Base-by-base conservation (phyloP, 2,113 vertebrate species). In the Riparia riparia region DNA sequence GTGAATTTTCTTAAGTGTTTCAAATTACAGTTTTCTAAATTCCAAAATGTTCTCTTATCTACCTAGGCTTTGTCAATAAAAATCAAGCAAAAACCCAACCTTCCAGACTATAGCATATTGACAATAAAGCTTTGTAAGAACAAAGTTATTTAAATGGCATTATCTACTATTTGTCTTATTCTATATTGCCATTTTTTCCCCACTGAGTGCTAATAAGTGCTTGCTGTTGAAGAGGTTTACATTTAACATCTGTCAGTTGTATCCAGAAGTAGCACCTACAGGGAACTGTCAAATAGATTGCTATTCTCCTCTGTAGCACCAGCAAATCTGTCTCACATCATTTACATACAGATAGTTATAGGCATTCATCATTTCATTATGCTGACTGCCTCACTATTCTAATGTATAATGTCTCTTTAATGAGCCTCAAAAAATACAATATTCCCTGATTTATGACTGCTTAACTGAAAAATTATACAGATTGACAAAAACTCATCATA, bases 391-490 rank as follows among this genome's bases (percentile, higher is more conserved):
- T 97, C 96, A 97, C 96, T 96, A 96, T 97, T 98, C 97, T 97
- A 96, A 97, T 97, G 90, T 96, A 96, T 98, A 98, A 98, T 98
- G 98, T 96, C 97, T 98, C 98, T 98, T 98, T 98, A 98, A 98
- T 98, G 98, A 98, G 98, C 97, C 98, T 98, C 97, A 98, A 97
- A 98, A 98, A 98, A 98, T 98, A 98, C 97, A 98, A 96, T 98
- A 98, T 98, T 98, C 97, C 96, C 98, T 98, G 98, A 98, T 98
- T 98, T 98, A 98, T 98, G 95, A 94, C 96, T 96, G 97, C 97
- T 97, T 98, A 98, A 98, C 98, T 98, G 98, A 98, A 98, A 98
- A 98, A 98, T 98, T 98, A 98, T 98, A 98, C 98, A 98, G 97
- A 98, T 97, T 98, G 97, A 96, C 86, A 95, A 98, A 97, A 97